Base-by-base conservation (phyloP, 2,888 invertebrate genomes). In the Pediacus dermestoides region DNA sequence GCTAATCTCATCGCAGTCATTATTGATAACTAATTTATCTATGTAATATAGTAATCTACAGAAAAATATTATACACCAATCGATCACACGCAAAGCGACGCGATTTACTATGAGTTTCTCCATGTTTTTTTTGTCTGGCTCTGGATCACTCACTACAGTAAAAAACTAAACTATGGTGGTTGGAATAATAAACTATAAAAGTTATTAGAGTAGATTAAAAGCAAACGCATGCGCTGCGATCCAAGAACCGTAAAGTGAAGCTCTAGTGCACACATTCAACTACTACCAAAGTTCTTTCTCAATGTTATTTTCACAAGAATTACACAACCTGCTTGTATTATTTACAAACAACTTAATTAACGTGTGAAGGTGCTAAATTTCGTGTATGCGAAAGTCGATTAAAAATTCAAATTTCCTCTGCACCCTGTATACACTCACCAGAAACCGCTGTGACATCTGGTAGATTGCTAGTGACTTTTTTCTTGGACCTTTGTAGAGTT, bases 401-500 rank as follows among this genome's bases (percentile, higher is more conserved):
- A n/a, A n/a, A n/a, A n/a, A n/a, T n/a, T n/a, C n/a, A n/a, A n/a
- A n/a, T n/a, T n/a, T 8, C 18, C 18, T 18, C 8, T 6, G 18
- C 8, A n/a, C n/a, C 8, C 8, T 18, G 8, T 18, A 18, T 18
- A 18, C 4, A 6, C 3, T n/a, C 10, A 67, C 67, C 67, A 58
- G 66, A 64, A 41, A 69, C 67, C 11, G 66, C 69, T 9, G 69
- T 68, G 45, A 68, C 69, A 58, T 68, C 68, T 28, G 68, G 68
- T 37, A 68, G 50, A 55, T 67, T 68, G 53, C 63, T 57, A 13
- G 59, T 60, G 28, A 64, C 53, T 50, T 57, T 61, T 58, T 56
- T 66, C 61, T 59, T 74, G 50, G 80, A 74, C 38, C 77, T 71
- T 53, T 78, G 77, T 42, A 83, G 66, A 11, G 82, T 81, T 50